Conservation (phyloP, 92 coral and sea anemone genomes). For the Siderastrea siderea region DNA sequence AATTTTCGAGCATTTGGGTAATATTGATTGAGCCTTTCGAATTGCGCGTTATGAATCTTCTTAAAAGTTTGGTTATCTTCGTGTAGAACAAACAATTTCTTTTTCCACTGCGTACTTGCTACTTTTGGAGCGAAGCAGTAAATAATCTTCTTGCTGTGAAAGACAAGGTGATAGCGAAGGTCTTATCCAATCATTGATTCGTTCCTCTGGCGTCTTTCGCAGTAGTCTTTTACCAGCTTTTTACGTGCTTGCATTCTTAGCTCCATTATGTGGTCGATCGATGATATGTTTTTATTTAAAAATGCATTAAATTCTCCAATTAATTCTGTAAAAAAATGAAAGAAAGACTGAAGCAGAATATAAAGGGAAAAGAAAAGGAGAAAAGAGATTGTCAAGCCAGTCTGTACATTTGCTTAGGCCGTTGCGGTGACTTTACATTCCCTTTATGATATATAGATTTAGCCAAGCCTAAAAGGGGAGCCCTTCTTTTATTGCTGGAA, state of each 20-base stretch:
- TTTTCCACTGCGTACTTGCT: constrained; percentile 43
- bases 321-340: not conserved
- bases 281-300: not conserved
- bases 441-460: too few species aligned
- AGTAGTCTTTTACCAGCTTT: constrained; percentile 25
- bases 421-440: too few species aligned
- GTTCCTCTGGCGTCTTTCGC: constrained; percentile 17
- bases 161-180: constrained; percentile 32
- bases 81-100: constrained; percentile 1
- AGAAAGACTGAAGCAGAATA: not conserved
- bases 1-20: constrained; percentile 19
- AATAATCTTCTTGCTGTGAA: constrained; percentile 22
- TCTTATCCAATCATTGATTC: constrained; percentile 18
- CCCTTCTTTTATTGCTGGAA: too few species aligned
- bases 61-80: not conserved
- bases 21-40: constrained; percentile 8
- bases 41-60: not conserved
- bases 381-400: too few species aligned
- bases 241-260: not conserved
- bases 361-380: too few species aligned
- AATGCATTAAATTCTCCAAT: not conserved
- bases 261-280: not conserved
- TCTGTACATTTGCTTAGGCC: too few species aligned
- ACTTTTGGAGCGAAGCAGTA: constrained; percentile 48
- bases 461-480: too few species aligned